Base-by-base conservation (phyloP, 2,888 invertebrate species). In the Hecatera dysodea region DNA sequence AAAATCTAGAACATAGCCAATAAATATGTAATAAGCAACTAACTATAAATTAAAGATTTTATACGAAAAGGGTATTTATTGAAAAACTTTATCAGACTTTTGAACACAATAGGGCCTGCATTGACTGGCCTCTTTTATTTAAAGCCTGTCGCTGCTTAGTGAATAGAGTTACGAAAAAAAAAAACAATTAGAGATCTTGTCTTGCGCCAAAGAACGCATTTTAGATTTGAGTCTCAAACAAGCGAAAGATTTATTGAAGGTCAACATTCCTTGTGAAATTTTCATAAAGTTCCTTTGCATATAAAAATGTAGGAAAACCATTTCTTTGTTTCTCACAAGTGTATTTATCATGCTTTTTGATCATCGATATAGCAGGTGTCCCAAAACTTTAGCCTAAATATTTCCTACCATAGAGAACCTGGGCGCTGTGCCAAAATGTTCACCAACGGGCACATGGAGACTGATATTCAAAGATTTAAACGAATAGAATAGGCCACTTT, bases 51-150 rank as follows among this genome's bases (percentile, higher is more conserved):
- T 44, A 42, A 63, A 46, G 3, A 60, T 55, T 66, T 66, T 53
- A 77, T 65, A 33, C 36, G 11, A 62, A 70, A 75, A 57, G 71
- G 53, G 36, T 63, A 39, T 59, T 56, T 78, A 61, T 61, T 67
- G 29, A 64, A 72, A 72, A 72, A 67, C 22, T 72, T 78, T 17
- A 67, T 44, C 29, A 64, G 33, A 78, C 61, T 57, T 61, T 56
- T 27, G 33, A 64, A 61, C 9, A 64, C 60, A 76, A 76, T 72
- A 64, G n/a, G 24, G 39, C 15, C 52, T 17, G 15, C 36, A 55
- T 77, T 76, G 50, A 71, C 62, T 77, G 24, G 12, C 22, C 19
- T 64, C 8, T 33, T 57, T 42, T 76, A 36, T 64, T 65, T 8
- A 46, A 46, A 29, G 1, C 27, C 22, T 44, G 19, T 19, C 5